A percentile compares a stretch with the other conserved stretches of the same genome.
phyloP scores from a whole-genome alignment of 2,888 invertebrate species.

The Ichneumoninae sp. region DNA sequence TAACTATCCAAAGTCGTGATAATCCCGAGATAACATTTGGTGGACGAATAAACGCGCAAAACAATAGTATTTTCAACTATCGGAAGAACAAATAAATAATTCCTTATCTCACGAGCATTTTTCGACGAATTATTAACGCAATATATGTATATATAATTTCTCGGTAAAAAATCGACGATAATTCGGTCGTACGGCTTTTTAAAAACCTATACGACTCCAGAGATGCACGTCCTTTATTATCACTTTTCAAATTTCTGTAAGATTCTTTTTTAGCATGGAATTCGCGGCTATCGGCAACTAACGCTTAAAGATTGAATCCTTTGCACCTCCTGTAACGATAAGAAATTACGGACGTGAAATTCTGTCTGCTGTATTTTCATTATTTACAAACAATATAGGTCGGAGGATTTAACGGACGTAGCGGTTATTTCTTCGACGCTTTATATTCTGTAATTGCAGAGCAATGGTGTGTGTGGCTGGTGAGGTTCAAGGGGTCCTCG shows the following conservation, averaged over 20 bases:
- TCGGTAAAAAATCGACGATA: background rate
- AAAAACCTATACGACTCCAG: background rate
- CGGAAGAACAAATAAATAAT: background rate
- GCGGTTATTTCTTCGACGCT: constrained; percentile 1
- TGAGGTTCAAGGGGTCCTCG: constrained; percentile 77
- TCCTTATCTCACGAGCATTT: background rate
- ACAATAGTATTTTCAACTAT: background rate
- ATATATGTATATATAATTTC: background rate
- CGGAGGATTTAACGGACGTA: background rate
- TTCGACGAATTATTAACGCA: background rate
- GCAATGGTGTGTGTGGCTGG: constrained; percentile 85
- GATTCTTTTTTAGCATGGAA: constrained; percentile 1
- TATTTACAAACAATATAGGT: background rate
- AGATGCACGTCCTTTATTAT: background rate
- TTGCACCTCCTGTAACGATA: background rate
- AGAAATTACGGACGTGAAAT: background rate
- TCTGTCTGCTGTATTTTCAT: background rate
- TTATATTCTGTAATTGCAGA: constrained; percentile 73
- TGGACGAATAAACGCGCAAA: background rate
- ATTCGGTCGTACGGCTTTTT: background rate
- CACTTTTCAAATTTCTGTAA: background rate
- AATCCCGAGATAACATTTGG: background rate
- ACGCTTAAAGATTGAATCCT: constrained; percentile 11
- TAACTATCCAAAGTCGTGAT: background rate
- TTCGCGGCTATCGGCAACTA: constrained; percentile 22